Percentiles rank a stretch among this genome's conserved stretches.
These are phyloP conservation scores for Tragopan temminckii DNA, from an alignment of 2,797 vertebrate species.

Conservation along the genomic window DNA sequence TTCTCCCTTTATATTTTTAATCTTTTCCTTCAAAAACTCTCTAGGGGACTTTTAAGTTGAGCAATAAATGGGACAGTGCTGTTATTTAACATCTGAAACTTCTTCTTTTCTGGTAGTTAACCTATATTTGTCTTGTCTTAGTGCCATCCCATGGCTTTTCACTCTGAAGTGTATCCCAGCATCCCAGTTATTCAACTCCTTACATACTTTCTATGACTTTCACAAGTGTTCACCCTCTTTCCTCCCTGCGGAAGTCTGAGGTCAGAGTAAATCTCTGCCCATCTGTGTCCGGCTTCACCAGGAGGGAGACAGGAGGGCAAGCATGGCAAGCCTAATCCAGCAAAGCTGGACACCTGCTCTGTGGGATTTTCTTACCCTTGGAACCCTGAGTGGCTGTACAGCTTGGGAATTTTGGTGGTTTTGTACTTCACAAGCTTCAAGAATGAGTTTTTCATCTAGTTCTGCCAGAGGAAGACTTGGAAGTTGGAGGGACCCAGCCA, in stretches of 20 bases:
- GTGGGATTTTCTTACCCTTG: neutral
- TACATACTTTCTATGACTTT: neutral
- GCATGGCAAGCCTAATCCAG: neutral
- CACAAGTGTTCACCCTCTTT: neutral
- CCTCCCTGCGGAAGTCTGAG: neutral
- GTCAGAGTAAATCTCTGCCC: neutral
- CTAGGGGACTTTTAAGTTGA: neutral
- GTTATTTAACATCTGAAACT: constrained; percentile 8
- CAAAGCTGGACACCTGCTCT: neutral
- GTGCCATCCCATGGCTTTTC: neutral
- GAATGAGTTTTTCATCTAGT: neutral
- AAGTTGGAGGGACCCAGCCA: neutral
- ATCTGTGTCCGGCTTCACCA: fast-evolving
- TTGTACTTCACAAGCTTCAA: neutral
- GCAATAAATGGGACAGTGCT: constrained; percentile 17
- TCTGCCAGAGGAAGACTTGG: neutral
- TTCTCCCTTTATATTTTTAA: constrained; percentile 12
- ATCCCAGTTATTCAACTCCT: fast-evolving
- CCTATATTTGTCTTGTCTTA: constrained; percentile 7
- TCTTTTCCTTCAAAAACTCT: constrained; percentile 29
- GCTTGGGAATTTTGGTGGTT: neutral
- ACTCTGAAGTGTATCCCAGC: neutral
- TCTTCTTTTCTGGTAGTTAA: neutral
- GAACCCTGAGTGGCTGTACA: neutral
- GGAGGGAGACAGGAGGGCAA: neutral